A percentile compares a stretch with the other conserved stretches of the same genome.
Evolutionary conservation across 2,797 vertebrate species (phyloP).

Genomic region (Prunella strophiata): DNA sequence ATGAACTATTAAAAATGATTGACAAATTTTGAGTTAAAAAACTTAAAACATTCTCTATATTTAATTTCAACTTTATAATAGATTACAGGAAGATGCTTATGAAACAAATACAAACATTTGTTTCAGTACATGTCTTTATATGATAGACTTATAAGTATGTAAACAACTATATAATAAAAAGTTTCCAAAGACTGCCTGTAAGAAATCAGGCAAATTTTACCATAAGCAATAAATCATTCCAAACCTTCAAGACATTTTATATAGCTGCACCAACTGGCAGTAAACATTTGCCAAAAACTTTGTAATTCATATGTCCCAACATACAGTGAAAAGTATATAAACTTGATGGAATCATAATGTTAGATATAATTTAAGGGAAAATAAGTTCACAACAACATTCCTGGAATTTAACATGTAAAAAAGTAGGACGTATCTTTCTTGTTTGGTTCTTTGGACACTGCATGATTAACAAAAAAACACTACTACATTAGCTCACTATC

Average conservation of each 20-base stretch:
- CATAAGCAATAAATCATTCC: slow-evolving; percentile 84
- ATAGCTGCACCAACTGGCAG: slow-evolving; percentile 88
- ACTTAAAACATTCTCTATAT: slow-evolving; percentile 99
- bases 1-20: slow-evolving; percentile 86
- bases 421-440: slow-evolving; percentile 66
- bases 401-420: slow-evolving; percentile 68
- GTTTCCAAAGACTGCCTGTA: slow-evolving; percentile 86
- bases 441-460: slow-evolving; percentile 75
- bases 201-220: slow-evolving; percentile 85
- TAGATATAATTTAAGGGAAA: slow-evolving; percentile 80
- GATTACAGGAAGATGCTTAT: slow-evolving; percentile 96
- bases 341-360: slow-evolving; percentile 76
- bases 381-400: slow-evolving; percentile 67
- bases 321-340: slow-evolving; percentile 74
- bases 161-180: slow-evolving; percentile 84
- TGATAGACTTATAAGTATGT: slow-evolving; percentile 87
- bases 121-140: slow-evolving; percentile 94
- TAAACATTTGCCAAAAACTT: slow-evolving; percentile 81
- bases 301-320: slow-evolving; percentile 66
- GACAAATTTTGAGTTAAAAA: slow-evolving; percentile 86
- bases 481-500: slow-evolving; percentile 67
- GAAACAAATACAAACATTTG: slow-evolving; percentile 84
- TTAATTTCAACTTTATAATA: slow-evolving; percentile 99
- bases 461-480: slow-evolving; percentile 71
- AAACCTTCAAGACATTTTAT: slow-evolving; percentile 84